Evolutionary conservation across 1,140 invertebrate genomes (phyloP), one percentile per base, ranked within the genome.

Genomic region (Meloidogyne exigua): DNA sequence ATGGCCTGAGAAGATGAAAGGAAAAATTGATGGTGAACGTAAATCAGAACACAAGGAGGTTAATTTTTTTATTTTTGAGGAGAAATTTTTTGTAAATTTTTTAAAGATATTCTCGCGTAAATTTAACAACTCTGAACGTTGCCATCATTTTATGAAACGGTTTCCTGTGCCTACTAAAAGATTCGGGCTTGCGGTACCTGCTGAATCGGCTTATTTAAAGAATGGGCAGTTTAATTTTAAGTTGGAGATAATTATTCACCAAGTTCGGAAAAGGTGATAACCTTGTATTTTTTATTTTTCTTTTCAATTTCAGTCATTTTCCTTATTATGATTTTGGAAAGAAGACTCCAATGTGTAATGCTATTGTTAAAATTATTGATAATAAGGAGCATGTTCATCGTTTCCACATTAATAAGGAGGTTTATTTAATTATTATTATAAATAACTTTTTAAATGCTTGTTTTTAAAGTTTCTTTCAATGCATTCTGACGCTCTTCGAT

Each of bases 221-320:
- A 73, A 65, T 18, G 36, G 57, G 1, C 71, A 28, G 5, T 62
- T 73, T 10, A 57, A 28, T 36, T 73, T 73, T 28, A 26, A 11
- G 7, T 36, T 73, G 44, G 71, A 73, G n/a, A 64, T 73, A 15
- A 73, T 73, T 26, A n/a, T 73, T 36, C 71, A 73, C 18, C 62
- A 73, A 25, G 71, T 73, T 42, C 57, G 57, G 26, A 73, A 73
- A 21, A 73, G 57, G 71, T 73, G 12, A 36, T 13, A 9, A 3
- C 2, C 25, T 42, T 36, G 5, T 42, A n/a, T 10, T 23, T 13
- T 21, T 68, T 26, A 42, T 18, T 18, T 49, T 49, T 49, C 15
- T 49, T 18, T 23, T 64, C 28, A n/a, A 28, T 62, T 66, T 26
- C 25, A 73, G 71, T 13, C 36, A 64, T 36, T 73, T 73, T 28